A percentile compares a stretch with the other conserved stretches of the same genome.
Evolutionary conservation across 2,797 vertebrate genomes (phyloP).

Genomic region (Antennarius maculatus): DNA sequence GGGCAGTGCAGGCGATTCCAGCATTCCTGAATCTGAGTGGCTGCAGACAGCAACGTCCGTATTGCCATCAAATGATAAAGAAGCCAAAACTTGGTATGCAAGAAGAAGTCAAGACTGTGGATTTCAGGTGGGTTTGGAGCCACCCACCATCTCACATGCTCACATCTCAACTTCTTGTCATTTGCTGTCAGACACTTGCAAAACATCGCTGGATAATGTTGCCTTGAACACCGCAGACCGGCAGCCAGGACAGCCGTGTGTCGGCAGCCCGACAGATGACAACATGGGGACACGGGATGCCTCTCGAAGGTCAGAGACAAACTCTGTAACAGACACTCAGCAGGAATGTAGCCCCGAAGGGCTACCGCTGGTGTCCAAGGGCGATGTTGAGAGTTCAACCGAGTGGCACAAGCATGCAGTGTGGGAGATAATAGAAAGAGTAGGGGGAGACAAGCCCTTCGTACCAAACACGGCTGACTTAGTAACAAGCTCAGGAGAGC

Average conservation of each 20-base stretch:
- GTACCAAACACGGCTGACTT: conserved; percentile 33
- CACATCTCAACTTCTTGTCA: conserved; percentile 48
- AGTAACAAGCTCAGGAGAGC: conserved; percentile 74
- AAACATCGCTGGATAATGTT: conserved; percentile 29
- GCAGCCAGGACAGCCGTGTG: conserved; percentile 47
- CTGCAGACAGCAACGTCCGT: conserved; percentile 70
- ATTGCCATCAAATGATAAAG: conserved; percentile 60
- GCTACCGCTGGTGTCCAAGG: conserved; percentile 43
- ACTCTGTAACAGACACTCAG: conserved; percentile 55
- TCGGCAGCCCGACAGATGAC: conserved; percentile 54
- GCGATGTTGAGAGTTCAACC: conserved; percentile 50
- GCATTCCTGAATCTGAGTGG: conserved; percentile 71
- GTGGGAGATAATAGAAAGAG: conserved; percentile 44
- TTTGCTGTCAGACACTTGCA: conserved; percentile 48
- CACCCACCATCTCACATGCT: conserved; percentile 22
- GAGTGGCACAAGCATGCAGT: conserved; percentile 45
- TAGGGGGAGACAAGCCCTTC: conserved; percentile 46
- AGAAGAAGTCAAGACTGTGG: conserved; percentile 37
- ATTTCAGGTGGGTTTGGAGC: conserved; percentile 44
- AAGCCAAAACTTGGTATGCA: conserved; percentile 29
- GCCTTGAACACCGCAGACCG: conserved; percentile 41
- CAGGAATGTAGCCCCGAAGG: conserved; percentile 55
- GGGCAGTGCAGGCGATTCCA: conserved; percentile 38
- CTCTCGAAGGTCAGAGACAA: conserved; percentile 67
- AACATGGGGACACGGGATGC: conserved; percentile 39